Evolutionary conservation across 2,113 vertebrate genomes (phyloP).

Genomic region (Nerophis lumbriciformis): DNA sequence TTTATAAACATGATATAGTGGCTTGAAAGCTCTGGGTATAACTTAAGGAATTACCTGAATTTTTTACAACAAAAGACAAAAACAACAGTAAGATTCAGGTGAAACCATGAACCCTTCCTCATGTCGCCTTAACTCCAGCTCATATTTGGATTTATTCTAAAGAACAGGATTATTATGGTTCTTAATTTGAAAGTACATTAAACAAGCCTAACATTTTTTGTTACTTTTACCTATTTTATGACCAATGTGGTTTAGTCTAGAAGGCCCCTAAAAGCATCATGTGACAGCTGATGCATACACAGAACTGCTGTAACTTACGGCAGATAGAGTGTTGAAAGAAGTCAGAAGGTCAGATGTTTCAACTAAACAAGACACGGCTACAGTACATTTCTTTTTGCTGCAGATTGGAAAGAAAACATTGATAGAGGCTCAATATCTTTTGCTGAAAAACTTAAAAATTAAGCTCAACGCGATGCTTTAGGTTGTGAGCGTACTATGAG

Average conservation of each 20-base stretch:
- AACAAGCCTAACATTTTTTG: slow-evolving; percentile 59
- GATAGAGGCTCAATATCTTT: too few relatives aligned
- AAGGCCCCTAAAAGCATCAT: slow-evolving; percentile 65
- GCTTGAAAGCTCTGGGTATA: slow-evolving; percentile 19
- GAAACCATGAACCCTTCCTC: not conserved
- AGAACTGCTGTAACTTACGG: slow-evolving; percentile 60
- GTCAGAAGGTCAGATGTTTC: slow-evolving; percentile 62
- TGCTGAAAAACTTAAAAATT: too few relatives aligned
- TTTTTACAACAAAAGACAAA: not conserved
- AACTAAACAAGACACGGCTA: slow-evolving; percentile 59
- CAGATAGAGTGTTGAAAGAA: slow-evolving; percentile 55
- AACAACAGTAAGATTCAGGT: slow-evolving; percentile 19
- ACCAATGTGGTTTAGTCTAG: slow-evolving; percentile 71
- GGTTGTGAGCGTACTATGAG: too few relatives aligned
- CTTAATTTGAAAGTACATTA: slow-evolving; percentile 57
- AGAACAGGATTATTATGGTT: slow-evolving; percentile 44
- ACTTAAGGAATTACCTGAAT: slow-evolving; percentile 16
- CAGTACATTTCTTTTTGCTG: slow-evolving; percentile 27
- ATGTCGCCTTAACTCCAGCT: slow-evolving; percentile 4
- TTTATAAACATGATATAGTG: slow-evolving; percentile 45
- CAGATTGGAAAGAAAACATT: not conserved
- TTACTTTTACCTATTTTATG: slow-evolving; percentile 71
- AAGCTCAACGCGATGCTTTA: too few relatives aligned
- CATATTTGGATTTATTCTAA: slow-evolving; percentile 32
- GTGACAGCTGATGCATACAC: slow-evolving; percentile 66